Evolutionary conservation across 2,797 vertebrate genomes (phyloP).

Genomic region (Aselliscus stoliczkanus): DNA sequence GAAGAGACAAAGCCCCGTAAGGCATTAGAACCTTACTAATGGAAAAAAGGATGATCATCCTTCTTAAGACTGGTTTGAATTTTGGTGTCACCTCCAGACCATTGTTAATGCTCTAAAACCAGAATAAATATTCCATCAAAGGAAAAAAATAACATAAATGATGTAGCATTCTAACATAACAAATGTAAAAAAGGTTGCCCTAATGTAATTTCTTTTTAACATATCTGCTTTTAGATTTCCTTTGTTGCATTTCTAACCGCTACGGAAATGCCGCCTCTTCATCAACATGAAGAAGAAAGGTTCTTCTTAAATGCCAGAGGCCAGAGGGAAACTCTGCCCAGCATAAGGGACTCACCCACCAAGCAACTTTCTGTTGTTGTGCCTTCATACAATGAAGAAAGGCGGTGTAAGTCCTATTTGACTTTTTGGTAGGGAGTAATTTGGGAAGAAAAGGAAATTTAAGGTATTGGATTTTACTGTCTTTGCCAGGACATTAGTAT

Average conservation of each 20-base stretch:
- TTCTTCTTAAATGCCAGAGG: conserved; percentile 84
- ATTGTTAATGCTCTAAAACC: background rate
- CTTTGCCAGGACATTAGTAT: background rate
- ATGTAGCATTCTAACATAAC: background rate
- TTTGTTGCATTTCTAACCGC: conserved; percentile 88
- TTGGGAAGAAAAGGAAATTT: background rate
- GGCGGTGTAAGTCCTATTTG: conserved; percentile 88
- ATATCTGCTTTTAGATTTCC: conserved; percentile 79
- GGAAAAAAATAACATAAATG: background rate
- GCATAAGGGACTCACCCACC: conserved; percentile 86
- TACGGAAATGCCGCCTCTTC: conserved; percentile 80
- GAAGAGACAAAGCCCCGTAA: background rate
- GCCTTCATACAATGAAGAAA: conserved; percentile 95
- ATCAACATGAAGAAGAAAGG: conserved; percentile 87
- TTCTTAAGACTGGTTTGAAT: background rate
- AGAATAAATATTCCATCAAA: background rate
- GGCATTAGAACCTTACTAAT: background rate
- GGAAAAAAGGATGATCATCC: background rate
- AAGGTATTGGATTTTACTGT: background rate
- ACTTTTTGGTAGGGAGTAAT: conserved; percentile 35
- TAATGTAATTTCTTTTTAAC: background rate
- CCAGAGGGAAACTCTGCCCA: conserved; percentile 85
- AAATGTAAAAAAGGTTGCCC: background rate
- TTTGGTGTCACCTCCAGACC: background rate
- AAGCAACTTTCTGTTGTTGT: conserved; percentile 91